phyloP scores from a whole-genome alignment of 2,113 vertebrate genomes.

The Edolisoma coerulescens region DNA sequence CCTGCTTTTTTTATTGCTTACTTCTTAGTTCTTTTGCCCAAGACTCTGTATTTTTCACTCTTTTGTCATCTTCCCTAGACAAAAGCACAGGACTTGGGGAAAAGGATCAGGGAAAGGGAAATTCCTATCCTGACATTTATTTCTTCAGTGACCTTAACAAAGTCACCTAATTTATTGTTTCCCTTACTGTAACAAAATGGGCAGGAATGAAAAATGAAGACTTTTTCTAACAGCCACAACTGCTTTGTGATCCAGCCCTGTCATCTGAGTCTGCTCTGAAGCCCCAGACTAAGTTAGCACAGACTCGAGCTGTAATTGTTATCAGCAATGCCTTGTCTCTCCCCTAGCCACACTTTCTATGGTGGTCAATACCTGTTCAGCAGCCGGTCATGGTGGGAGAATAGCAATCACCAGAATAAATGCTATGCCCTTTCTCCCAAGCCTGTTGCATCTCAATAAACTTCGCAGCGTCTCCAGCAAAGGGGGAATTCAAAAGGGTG shows the following conservation, averaged over 20 bases:
- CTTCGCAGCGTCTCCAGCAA: not conserved
- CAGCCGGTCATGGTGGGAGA: not conserved
- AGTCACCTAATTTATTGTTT: constrained; percentile 61
- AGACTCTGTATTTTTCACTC: constrained; percentile 4
- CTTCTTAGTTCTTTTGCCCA: constrained; percentile 41
- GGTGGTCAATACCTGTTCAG: constrained; percentile 46
- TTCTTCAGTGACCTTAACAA: constrained; percentile 59
- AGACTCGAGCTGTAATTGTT: not conserved
- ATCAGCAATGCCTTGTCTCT: not conserved
- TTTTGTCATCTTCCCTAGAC: not conserved
- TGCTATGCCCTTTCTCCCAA: constrained; percentile 38
- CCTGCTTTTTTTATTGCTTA: not conserved
- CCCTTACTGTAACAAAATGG: constrained; percentile 24
- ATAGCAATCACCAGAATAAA: constrained; percentile 37
- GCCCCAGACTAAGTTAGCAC: not conserved
- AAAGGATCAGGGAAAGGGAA: constrained; percentile 36
- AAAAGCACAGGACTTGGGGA: constrained; percentile 21
- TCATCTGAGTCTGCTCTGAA: not conserved
- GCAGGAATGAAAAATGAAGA: not conserved
- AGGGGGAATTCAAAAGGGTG: constrained; percentile 43
- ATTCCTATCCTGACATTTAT: constrained; percentile 51
- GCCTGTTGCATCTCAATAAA: constrained; percentile 68
- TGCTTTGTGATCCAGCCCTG: not conserved
- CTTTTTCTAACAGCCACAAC: not conserved
- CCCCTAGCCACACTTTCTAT: not conserved